Percentiles rank a stretch among this genome's conserved stretches.
Conservation (phyloP, 2,797 vertebrate species). For the Haliaeetus albicilla region DNA sequence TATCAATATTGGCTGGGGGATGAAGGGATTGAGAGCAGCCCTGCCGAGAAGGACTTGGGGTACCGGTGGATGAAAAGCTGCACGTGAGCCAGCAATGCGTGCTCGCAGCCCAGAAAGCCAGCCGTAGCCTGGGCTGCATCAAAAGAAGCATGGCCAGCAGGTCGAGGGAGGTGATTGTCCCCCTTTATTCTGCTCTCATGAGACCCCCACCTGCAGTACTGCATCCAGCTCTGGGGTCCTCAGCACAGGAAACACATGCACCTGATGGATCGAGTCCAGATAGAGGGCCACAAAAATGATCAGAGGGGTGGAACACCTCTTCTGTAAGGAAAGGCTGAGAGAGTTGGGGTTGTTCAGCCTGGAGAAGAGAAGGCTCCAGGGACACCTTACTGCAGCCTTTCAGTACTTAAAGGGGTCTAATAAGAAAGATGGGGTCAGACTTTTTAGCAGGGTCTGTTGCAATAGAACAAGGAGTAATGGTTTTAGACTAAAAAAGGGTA, state of each 20-base stretch:
- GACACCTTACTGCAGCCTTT: background rate
- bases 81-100: too few species aligned
- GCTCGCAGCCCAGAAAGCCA: too few species aligned
- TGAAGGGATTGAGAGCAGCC: too few species aligned
- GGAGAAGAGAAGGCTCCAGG: background rate
- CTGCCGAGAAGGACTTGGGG: too few species aligned
- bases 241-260: background rate
- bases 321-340: background rate
- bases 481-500: background rate
- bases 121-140: too few species aligned
- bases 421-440: background rate
- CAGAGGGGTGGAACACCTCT: background rate
- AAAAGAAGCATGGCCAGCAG: too few species aligned
- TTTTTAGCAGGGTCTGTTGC: background rate
- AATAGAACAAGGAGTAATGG: background rate
- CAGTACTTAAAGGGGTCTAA: background rate
- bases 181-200: too few species aligned
- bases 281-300: background rate
- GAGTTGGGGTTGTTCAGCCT: background rate
- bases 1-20: too few species aligned
- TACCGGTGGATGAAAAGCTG: too few species aligned
- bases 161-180: too few species aligned
- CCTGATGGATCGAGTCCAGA: rapidly evolving
- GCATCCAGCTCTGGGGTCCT: background rate
- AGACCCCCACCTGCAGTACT: background rate